These are phyloP conservation scores for Patella depressa DNA, from an alignment of 2,888 invertebrate genomes.

Conservation along the genomic window DNA sequence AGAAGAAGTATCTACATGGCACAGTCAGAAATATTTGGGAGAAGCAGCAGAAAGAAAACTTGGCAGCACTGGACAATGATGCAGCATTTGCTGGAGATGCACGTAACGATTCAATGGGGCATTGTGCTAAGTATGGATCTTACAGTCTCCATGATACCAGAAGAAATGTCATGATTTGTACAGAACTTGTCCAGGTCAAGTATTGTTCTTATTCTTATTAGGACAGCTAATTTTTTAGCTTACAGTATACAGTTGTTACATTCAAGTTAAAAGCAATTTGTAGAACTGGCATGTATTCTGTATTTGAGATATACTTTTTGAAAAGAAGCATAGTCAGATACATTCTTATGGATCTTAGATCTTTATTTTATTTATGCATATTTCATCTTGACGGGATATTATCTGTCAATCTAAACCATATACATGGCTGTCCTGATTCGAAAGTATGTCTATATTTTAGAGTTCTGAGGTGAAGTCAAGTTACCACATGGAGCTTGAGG, in stretches of 20 bases:
- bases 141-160: constrained; percentile 3
- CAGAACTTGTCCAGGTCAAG: not conserved
- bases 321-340: too few species aligned
- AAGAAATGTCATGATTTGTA: not conserved
- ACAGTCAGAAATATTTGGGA: not conserved
- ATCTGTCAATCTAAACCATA: too few species aligned
- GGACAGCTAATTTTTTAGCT: too few species aligned
- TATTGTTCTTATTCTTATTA: too few species aligned
- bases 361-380: too few species aligned
- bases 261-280: too few species aligned
- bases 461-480: not conserved
- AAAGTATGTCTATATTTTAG: not conserved
- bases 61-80: not conserved
- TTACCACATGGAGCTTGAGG: not conserved
- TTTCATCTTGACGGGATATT: too few species aligned
- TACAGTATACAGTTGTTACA: too few species aligned
- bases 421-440: too few species aligned
- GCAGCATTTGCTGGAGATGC: not conserved
- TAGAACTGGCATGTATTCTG: too few species aligned
- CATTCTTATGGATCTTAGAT: too few species aligned
- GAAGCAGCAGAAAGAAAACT: not conserved
- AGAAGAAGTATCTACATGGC: not conserved
- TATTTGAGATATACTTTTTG: too few species aligned
- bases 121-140: not conserved
- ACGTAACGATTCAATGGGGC: not conserved